Base-by-base conservation (phyloP, 1,140 invertebrate genomes). In the Diuraphis noxia region DNA sequence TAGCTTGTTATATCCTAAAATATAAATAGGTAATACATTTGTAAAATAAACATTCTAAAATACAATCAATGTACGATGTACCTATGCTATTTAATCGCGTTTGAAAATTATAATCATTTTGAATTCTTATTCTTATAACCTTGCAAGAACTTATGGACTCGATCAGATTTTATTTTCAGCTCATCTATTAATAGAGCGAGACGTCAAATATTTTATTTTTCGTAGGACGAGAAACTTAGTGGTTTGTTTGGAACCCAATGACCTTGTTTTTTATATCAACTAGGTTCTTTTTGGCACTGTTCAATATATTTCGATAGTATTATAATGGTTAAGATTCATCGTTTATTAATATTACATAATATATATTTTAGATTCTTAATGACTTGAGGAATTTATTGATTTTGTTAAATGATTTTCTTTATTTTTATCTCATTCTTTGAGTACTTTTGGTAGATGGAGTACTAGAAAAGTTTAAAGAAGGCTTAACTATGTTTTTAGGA, bases 151-250 rank as follows among this genome's bases (percentile, higher is more conserved):
- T 41, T 77, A 41, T 77, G 77, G 81, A 91, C 89, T 49, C 72
- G 56, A 90, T 46, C 30, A 46, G 8, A 40, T 77, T 91, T 49
- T 91, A 91, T 91, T 91, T 91, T 91, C 43, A 91, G 43, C 89
- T 91, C 34, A 23, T 36, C 43, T 91, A 91, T 91, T 91, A 82
- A 49, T 91, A 81, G 43, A 7, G 17, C 7, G 77, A 81, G 36
- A 82, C 89, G 34, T 82, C 34, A 81, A 91, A 79, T 13, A 91
- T 91, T 91, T 81, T 46, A 36, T 91, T 82, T 91, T 91, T 38
- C 89, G 89, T 91, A 82, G 77, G 77, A 82, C n/a, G 43, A 79
- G 34, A 91, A 81, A 81, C 77, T 81, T 46, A 21, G 77, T 49
- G 72, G 89, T 91, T 79, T 91, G 43, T 91, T 81, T 81, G 43